A percentile compares a stretch with the other conserved stretches of the same genome.
phyloP scores from a whole-genome alignment of 2,888 invertebrate genomes.

The Acrocyrtus sp. region DNA sequence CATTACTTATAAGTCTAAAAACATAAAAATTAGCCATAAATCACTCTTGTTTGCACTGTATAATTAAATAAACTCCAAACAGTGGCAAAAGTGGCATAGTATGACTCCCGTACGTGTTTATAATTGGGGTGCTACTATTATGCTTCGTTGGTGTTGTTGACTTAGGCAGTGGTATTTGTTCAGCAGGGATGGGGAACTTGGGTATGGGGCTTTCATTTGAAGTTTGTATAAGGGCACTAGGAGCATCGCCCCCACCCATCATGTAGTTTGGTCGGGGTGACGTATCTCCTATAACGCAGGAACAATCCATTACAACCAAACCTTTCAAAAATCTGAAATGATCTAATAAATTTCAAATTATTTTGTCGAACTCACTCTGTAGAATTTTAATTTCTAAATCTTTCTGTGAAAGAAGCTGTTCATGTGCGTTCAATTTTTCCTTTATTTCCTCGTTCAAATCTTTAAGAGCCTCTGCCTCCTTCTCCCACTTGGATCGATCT shows the following conservation, averaged over 20 bases:
- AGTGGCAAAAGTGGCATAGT: neutral
- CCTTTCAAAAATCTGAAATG: no score
- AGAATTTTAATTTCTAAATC: constrained; percentile 27
- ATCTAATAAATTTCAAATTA: no score
- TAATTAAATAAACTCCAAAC: neutral
- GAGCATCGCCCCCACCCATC: constrained; percentile 16
- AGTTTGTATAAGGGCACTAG: constrained; percentile 28
- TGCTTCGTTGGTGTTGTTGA: constrained; percentile 10
- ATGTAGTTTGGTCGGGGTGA: neutral
- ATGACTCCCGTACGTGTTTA: neutral
- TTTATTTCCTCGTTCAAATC: constrained; percentile 35
- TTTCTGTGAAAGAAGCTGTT: constrained; percentile 15
- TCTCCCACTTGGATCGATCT: constrained; percentile 27
- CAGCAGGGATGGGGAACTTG: constrained; percentile 27
- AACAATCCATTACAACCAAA: no score
- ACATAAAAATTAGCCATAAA: no score
- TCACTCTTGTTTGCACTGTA: no score
- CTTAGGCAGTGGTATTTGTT: constrained; percentile 30
- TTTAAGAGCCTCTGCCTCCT: constrained; percentile 32
- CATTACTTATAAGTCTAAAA: constrained; percentile 14
- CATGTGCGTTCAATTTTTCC: constrained; percentile 29
- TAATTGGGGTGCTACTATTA: no score
- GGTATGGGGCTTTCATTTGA: constrained; percentile 23
- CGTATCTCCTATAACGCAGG: no score
- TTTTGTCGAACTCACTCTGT: no score